Base-by-base conservation (phyloP, 2,888 invertebrate species). In the Tenthredo distinguenda region DNA sequence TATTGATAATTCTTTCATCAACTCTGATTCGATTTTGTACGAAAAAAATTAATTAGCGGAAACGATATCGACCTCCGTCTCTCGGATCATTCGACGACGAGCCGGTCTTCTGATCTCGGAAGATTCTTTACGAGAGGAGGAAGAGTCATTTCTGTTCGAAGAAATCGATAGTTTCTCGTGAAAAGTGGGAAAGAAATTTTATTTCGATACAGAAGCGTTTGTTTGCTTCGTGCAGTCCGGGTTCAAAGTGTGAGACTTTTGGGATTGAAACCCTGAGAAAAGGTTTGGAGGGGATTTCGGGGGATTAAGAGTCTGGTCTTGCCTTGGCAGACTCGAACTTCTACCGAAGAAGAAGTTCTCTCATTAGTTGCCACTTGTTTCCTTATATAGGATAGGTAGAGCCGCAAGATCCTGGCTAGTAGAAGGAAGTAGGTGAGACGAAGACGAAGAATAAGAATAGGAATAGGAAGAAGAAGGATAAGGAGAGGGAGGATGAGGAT, bases 301-400 rank as follows among this genome's bases (percentile, higher is more conserved):
- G 34, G 85, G 85, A 85, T 85, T 85, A 85, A 85, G 81, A 85
- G 58, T 85, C 85, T 68, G 82, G 85, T 85, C 81, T 65, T 65
- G 71, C 34, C 43, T 47, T n/a, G 31, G 43, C 21, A 40, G 81
- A 81, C 21, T 83, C 50, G 40, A 62, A 47, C 83, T 71, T 83
- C 31, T 47, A 47, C 72, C 21, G 43, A 74, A 74, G 82, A 84
- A 85, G 85, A 85, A 85, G 81, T 85, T 85, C 85, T 71, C 85
- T 85, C 85, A 85, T 85, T 85, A 85, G 85, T 77, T 71, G 40
- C 81, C 85, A 85, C 85, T 85, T 85, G 85, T 85, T 85, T 82
- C 55, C 85, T 68, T 68, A 68, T 68, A 68, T 79, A 79, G 21
- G 71, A 31, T 43, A 37, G 62, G 62, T 47, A 62, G 34, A 68